These are phyloP conservation scores for Bombyx mori DNA, from an alignment of 1,140 invertebrate genomes.

Conservation along the genomic window ASM3026992v2 NC_085127.1:13392501-13393000, in stretches of 20 bases:
- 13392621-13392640: slow-evolving; percentile 6
- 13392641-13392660: slow-evolving; percentile 3
- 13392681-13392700: neutral
- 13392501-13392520: slow-evolving; percentile 3
- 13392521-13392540: slow-evolving; percentile 9
- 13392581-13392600: slow-evolving; percentile 8
- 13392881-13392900: too few relatives aligned
- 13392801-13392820: slow-evolving; percentile 5
- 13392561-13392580: slow-evolving; percentile 13
- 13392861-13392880: too few relatives aligned
- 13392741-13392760: slow-evolving; percentile 8
- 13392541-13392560: slow-evolving; percentile 1
- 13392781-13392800: slow-evolving; percentile 5
- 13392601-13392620: slow-evolving; percentile 9
- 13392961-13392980: too few relatives aligned
- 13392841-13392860: too few relatives aligned
- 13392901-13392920: too few relatives aligned
- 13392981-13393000: too few relatives aligned
- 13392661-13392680: slow-evolving; percentile 6
- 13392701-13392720: slow-evolving; percentile 8
- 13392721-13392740: slow-evolving; percentile 15
- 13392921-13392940: too few relatives aligned
- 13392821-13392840: too few relatives aligned
- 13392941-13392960: too few relatives aligned
- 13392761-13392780: slow-evolving; percentile 6